Conservation (phyloP, 1,140 invertebrate species). For the Eubasilissa regina region DNA sequence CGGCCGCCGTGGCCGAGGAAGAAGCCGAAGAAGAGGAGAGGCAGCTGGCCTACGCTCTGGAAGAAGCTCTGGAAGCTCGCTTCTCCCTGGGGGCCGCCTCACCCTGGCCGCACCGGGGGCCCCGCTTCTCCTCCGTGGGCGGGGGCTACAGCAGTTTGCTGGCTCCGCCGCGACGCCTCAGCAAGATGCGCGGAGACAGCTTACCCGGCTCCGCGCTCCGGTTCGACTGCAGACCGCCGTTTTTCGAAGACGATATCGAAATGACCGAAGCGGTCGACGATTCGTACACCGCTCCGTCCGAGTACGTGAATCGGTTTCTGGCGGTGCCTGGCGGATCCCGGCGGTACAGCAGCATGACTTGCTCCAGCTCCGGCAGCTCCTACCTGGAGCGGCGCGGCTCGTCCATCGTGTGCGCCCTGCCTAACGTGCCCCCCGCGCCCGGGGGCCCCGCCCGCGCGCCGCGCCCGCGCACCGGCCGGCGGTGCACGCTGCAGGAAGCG, state of each 20-base stretch:
- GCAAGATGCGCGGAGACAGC: conserved; percentile 71
- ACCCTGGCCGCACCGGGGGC: conserved; percentile 69
- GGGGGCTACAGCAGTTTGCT: conserved; percentile 80
- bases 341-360: conserved; percentile 84
- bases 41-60: conserved; percentile 80
- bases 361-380: conserved; percentile 85
- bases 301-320: conserved; percentile 67
- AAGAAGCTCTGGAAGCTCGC: conserved; percentile 76
- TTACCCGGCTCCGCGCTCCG: conserved; percentile 72
- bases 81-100: conserved; percentile 70
- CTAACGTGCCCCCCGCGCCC: conserved; percentile 72
- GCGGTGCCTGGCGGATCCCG: conserved; percentile 74
- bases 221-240: conserved; percentile 71
- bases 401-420: conserved; percentile 80
- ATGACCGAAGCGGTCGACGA: conserved; percentile 67
- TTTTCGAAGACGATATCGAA: conserved; percentile 67
- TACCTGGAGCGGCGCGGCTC: conserved; percentile 85
- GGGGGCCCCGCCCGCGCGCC: conserved; percentile 62
- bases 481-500: conserved; percentile 70
- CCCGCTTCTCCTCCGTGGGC: conserved; percentile 78
- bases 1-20: conserved; percentile 83
- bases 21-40: conserved; percentile 81
- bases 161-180: conserved; percentile 75
- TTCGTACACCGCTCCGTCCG: conserved; percentile 64
- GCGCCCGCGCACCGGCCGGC: conserved; percentile 69